phyloP scores from a whole-genome alignment of 2,113 vertebrate genomes.

The Heloderma charlesbogerti region DNA sequence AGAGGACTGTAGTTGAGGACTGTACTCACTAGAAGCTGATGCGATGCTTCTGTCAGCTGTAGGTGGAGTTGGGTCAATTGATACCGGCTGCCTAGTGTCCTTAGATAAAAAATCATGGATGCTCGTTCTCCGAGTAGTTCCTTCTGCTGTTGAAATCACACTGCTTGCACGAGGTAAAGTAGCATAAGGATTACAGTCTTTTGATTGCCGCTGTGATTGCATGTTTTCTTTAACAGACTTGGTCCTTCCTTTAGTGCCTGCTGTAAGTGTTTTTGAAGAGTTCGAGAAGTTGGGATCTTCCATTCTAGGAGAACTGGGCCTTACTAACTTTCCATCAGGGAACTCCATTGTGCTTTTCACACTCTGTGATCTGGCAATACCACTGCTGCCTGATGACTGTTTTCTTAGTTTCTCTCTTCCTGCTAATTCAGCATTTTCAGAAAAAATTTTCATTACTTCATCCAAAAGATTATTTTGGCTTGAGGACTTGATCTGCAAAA shows the following conservation, averaged over 20 bases:
- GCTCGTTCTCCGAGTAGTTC: constrained; percentile 93
- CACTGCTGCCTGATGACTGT: constrained; percentile 71
- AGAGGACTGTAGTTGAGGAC: constrained; percentile 69
- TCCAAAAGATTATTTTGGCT: constrained; percentile 93
- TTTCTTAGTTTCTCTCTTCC: constrained; percentile 80
- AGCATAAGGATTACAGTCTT: constrained; percentile 84
- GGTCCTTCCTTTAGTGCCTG: constrained; percentile 82
- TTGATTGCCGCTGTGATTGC: constrained; percentile 81
- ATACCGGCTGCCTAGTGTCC: constrained; percentile 89
- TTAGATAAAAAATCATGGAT: constrained; percentile 97
- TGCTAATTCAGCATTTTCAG: constrained; percentile 82
- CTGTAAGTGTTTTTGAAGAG: constrained; percentile 76
- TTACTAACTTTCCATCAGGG: constrained; percentile 76
- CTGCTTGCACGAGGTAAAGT: constrained; percentile 96
- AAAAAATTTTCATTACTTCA: constrained; percentile 89
- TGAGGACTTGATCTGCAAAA: constrained; percentile 81
- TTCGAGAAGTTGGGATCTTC: constrained; percentile 86
- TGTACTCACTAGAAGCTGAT: constrained; percentile 95
- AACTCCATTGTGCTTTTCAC: constrained; percentile 78
- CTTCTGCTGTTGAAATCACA: constrained; percentile 97
- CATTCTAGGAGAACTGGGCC: constrained; percentile 81
- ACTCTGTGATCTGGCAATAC: constrained; percentile 89
- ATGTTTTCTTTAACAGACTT: constrained; percentile 84
- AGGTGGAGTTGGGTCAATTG: constrained; percentile 83
- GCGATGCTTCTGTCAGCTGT: constrained; percentile 76